Evolutionary conservation across 2,888 invertebrate species (phyloP).

Genomic region (Drosophila maculinotata): DNA sequence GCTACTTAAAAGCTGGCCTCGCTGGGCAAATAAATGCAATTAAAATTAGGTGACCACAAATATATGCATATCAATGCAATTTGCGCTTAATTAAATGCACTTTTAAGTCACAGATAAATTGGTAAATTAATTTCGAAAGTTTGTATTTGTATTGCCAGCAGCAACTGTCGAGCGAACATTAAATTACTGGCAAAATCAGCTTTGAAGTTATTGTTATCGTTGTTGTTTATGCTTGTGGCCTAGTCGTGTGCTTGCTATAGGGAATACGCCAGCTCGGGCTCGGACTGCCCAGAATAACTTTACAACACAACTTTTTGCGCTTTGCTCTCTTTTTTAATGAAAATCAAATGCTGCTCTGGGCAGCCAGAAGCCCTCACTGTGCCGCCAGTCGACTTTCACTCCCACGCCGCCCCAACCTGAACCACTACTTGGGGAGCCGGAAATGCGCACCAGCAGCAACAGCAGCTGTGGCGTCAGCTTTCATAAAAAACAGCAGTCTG

Average conservation of each 20-base stretch:
- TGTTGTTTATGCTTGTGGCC: slow-evolving; percentile 28
- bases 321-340: slow-evolving; percentile 57
- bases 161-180: slow-evolving; percentile 29
- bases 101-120: slow-evolving; percentile 9
- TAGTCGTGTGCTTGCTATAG: slow-evolving; percentile 15
- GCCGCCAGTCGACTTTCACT: slow-evolving; percentile 14
- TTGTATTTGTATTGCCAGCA: slow-evolving; percentile 5
- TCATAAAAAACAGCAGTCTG: slow-evolving; percentile 46
- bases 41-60: slow-evolving; percentile 14
- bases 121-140: background rate
- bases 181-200: slow-evolving; percentile 55
- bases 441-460: slow-evolving; percentile 58
- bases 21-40: slow-evolving; percentile 26
- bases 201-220: slow-evolving; percentile 55
- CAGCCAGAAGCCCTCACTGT: slow-evolving; percentile 30
- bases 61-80: slow-evolving; percentile 32
- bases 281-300: slow-evolving; percentile 28
- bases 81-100: slow-evolving; percentile 10
- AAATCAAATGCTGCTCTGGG: slow-evolving; percentile 59
- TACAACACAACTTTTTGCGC: slow-evolving; percentile 26
- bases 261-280: slow-evolving; percentile 14
- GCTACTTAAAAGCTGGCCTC: slow-evolving; percentile 2
- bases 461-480: slow-evolving; percentile 37
- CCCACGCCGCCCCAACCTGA: slow-evolving; percentile 2
- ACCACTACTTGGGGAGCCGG: slow-evolving; percentile 47